Conservation (phyloP, 2,797 vertebrate species). For the Chiroxiphia lanceolata region DNA sequence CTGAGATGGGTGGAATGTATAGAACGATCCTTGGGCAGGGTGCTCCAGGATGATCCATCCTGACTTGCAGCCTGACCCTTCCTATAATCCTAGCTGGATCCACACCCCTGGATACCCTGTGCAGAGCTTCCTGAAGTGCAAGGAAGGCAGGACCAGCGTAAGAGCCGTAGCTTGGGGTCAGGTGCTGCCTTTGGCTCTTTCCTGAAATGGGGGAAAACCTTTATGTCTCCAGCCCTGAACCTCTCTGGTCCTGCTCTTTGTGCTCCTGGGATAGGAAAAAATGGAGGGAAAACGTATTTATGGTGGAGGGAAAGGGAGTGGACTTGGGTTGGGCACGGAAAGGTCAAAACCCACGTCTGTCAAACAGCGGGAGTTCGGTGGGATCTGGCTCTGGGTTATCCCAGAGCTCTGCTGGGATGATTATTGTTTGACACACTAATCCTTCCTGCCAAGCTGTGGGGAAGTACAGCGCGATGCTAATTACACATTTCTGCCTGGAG, state of each 20-base stretch:
- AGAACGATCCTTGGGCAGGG: rapidly evolving
- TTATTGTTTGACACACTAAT: neutral
- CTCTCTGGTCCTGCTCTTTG: neutral
- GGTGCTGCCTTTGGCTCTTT: neutral
- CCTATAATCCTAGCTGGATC: neutral
- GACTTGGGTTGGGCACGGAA: neutral
- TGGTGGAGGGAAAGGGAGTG: neutral
- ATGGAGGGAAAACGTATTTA: neutral
- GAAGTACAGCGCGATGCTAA: neutral
- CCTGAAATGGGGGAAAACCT: neutral
- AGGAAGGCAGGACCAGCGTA: neutral
- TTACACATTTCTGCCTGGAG: neutral
- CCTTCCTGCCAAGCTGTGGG: neutral
- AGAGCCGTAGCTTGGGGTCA: neutral
- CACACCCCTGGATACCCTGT: rapidly evolving
- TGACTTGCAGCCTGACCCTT: neutral
- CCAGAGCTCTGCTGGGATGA: neutral
- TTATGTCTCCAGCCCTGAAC: neutral
- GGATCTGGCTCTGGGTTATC: neutral
- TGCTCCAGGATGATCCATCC: neutral
- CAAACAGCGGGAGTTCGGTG: neutral
- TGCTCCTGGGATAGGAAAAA: neutral
- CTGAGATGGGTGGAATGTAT: neutral
- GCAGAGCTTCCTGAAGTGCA: neutral
- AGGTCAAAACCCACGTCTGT: neutral